Evolutionary conservation across 1,140 invertebrate genomes (phyloP).

Genomic region (Magallana ariakensis): DNA sequence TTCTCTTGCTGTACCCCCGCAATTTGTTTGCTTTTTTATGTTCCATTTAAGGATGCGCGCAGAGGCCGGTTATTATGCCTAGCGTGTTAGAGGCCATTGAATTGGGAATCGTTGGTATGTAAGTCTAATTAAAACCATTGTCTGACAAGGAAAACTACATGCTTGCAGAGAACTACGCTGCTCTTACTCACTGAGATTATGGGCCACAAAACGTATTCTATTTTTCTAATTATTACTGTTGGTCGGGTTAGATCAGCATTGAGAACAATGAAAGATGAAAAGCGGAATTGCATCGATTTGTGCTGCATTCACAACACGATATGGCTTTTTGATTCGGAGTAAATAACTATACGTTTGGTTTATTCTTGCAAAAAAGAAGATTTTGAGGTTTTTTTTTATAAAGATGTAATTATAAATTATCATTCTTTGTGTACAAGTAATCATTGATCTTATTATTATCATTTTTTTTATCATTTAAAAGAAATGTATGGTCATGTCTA

Average conservation of each 20-base stretch:
- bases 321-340: background rate
- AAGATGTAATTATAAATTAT: too few relatives aligned
- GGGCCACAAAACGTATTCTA: constrained; percentile 20
- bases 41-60: constrained; percentile 30
- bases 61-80: constrained; percentile 5
- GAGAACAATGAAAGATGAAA: constrained; percentile 25
- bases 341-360: too few relatives aligned
- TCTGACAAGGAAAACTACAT: constrained; percentile 41
- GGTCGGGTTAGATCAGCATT: constrained; percentile 33
- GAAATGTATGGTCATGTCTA: too few relatives aligned
- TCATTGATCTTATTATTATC: too few relatives aligned
- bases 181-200: constrained; percentile 31
- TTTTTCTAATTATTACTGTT: constrained; percentile 41
- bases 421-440: too few relatives aligned
- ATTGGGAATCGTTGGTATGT: constrained; percentile 18
- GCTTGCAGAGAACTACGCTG: background rate
- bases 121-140: constrained; percentile 44
- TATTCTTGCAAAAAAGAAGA: too few relatives aligned
- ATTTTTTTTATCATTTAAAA: too few relatives aligned
- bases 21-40: constrained; percentile 42
- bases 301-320: background rate
- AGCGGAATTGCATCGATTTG: constrained; percentile 11
- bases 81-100: constrained; percentile 26
- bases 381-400: too few relatives aligned
- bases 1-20: constrained; percentile 8